Evolutionary conservation across 1,140 invertebrate genomes (phyloP).

Genomic region (Riptortus pedestris): DNA sequence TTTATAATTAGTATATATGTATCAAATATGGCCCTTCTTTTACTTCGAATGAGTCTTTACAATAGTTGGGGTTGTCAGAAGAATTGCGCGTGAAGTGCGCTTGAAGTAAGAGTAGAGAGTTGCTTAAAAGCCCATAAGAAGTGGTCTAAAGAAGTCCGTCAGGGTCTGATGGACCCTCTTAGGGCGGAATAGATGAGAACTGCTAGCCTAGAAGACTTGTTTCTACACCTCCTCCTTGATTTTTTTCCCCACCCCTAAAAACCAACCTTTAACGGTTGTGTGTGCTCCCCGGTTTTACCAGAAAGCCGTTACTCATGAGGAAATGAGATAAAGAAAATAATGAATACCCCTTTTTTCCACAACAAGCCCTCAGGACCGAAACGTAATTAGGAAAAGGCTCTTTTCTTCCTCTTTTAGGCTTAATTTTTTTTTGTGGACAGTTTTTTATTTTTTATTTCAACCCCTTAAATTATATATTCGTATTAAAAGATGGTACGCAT

Average conservation of each 20-base stretch:
- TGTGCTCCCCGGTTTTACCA: conserved; percentile 1
- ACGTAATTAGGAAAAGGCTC: not conserved
- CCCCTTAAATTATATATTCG: not conserved
- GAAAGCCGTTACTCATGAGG: conserved; percentile 3
- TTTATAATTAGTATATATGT: no score
- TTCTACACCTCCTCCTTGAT: not conserved
- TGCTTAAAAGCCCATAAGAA: no score
- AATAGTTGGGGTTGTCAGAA: no score
- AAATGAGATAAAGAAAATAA: conserved; percentile 7
- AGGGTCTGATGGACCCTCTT: no score
- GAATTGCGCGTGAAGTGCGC: no score
- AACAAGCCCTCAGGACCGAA: not conserved
- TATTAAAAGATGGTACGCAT: not conserved
- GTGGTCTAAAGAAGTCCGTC: no score
- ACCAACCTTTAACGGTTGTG: not conserved
- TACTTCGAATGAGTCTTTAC: no score
- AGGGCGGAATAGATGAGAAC: no score
- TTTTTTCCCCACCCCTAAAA: not conserved
- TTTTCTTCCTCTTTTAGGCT: not conserved
- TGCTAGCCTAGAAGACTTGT: not conserved
- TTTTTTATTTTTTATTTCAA: not conserved
- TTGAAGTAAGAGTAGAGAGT: no score
- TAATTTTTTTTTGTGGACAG: no score
- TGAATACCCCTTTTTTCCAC: not conserved
- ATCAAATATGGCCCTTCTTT: no score